phyloP scores from a whole-genome alignment of 2,113 vertebrate species.

The Cynocephalus volans region DNA sequence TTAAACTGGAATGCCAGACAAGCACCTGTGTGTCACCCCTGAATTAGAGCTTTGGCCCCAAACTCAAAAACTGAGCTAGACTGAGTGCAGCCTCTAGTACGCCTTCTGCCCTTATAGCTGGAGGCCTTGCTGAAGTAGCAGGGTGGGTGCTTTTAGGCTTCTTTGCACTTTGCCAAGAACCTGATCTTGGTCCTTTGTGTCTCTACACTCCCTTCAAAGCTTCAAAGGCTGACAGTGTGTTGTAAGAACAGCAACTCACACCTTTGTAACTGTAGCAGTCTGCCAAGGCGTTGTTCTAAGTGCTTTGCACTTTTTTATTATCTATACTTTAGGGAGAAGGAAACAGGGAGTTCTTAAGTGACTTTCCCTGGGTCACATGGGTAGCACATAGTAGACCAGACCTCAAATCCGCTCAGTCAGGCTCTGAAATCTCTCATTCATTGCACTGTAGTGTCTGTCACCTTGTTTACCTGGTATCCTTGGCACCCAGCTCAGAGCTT shows the following conservation, averaged over 20 bases:
- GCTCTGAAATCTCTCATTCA: neutral
- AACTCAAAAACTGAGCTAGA: neutral
- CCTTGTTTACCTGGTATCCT: neutral
- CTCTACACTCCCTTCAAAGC: neutral
- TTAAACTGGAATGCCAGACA: neutral
- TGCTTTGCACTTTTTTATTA: neutral
- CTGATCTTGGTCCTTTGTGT: neutral
- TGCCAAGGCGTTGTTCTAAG: neutral
- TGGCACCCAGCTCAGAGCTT: neutral
- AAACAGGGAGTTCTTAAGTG: neutral
- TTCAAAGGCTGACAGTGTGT: neutral
- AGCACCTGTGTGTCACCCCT: neutral
- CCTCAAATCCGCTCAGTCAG: neutral
- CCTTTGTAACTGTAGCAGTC: neutral
- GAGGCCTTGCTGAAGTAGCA: neutral
- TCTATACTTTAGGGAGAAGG: neutral
- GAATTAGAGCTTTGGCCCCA: neutral
- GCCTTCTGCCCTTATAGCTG: neutral
- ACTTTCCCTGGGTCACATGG: neutral
- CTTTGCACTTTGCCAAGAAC: neutral
- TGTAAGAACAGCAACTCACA: neutral
- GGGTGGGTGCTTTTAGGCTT: neutral
- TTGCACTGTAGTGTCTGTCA: accelerated
- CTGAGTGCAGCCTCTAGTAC: neutral
- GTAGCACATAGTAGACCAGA: neutral